phyloP scores from a whole-genome alignment of 1,140 invertebrate species.

The Drosophila watanabei region DNA sequence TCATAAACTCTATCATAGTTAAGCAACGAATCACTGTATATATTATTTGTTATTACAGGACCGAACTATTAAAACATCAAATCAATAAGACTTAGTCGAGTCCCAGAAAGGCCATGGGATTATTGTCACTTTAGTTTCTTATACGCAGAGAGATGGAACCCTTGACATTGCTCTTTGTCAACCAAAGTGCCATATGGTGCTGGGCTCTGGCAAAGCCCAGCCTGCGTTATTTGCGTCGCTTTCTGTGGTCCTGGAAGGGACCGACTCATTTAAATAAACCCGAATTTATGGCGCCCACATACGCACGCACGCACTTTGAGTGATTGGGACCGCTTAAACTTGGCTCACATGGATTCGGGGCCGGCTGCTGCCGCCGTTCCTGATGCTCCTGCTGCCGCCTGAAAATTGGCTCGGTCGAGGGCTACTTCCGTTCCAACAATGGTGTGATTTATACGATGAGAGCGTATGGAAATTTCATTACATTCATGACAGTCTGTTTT shows the following conservation, averaged over 20 bases:
- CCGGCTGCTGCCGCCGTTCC: background rate
- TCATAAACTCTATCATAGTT: background rate
- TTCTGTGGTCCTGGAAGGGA: conserved; percentile 46
- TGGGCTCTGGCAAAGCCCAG: conserved; percentile 10
- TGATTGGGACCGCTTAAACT: conserved; percentile 61
- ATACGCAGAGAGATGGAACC: background rate
- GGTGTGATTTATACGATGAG: conserved; percentile 73
- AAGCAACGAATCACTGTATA: background rate
- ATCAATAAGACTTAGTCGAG: conserved; percentile 22
- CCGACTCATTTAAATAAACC: conserved; percentile 79
- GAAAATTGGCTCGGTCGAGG: conserved; percentile 44
- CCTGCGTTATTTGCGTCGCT: conserved; percentile 3
- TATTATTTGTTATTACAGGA: conserved; percentile 21
- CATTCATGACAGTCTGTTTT: conserved; percentile 39
- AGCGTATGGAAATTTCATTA: conserved; percentile 72
- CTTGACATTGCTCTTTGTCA: conserved; percentile 49
- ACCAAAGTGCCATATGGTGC: conserved; percentile 61
- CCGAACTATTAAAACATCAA: conserved; percentile 21
- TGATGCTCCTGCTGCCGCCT: conserved; percentile 27
- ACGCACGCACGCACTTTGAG: conserved; percentile 50
- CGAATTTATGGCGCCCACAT: conserved; percentile 66
- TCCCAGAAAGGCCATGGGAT: background rate
- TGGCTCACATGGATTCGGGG: conserved; percentile 32
- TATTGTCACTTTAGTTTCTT: conserved; percentile 29
- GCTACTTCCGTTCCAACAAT: conserved; percentile 77